A percentile compares a stretch with the other conserved stretches of the same genome.
These are phyloP conservation scores for Antheraea mylitta DNA, from an alignment of 1,140 invertebrate genomes.

Conservation along the genomic window DNA sequence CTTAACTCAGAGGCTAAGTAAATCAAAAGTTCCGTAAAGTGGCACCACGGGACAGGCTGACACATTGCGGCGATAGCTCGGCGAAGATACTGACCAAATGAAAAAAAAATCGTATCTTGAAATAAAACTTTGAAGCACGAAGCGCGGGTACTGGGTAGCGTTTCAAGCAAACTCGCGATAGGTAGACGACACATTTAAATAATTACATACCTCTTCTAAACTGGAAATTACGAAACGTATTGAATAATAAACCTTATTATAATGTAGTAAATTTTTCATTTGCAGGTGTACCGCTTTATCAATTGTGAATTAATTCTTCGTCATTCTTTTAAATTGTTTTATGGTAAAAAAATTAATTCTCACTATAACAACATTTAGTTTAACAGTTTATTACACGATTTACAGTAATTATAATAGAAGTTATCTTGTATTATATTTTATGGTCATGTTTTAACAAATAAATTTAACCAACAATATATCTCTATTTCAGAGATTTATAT, in stretches of 20 bases:
- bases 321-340: too few species aligned
- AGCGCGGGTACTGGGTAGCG: conserved; percentile 39
- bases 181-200: conserved; percentile 57
- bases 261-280: not conserved
- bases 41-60: conserved; percentile 46
- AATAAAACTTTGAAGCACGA: conserved; percentile 42
- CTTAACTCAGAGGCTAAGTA: conserved; percentile 35
- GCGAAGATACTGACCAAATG: conserved; percentile 34
- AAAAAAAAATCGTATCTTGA: conserved; percentile 31
- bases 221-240: not conserved
- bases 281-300: not conserved
- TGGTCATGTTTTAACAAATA: too few species aligned
- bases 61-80: conserved; percentile 46
- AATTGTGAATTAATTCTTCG: too few species aligned
- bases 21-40: conserved; percentile 55
- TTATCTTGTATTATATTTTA: too few species aligned
- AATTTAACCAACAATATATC: too few species aligned
- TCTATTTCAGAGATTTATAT: too few species aligned
- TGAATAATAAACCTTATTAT: not conserved
- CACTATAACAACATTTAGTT: too few species aligned
- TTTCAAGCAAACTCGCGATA: conserved; percentile 51
- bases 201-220: conserved; percentile 36
- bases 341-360: too few species aligned
- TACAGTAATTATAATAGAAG: too few species aligned
- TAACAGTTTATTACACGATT: too few species aligned